Evolutionary conservation across 2,113 vertebrate species (phyloP).

Genomic region (Atrichornis clamosus): DNA sequence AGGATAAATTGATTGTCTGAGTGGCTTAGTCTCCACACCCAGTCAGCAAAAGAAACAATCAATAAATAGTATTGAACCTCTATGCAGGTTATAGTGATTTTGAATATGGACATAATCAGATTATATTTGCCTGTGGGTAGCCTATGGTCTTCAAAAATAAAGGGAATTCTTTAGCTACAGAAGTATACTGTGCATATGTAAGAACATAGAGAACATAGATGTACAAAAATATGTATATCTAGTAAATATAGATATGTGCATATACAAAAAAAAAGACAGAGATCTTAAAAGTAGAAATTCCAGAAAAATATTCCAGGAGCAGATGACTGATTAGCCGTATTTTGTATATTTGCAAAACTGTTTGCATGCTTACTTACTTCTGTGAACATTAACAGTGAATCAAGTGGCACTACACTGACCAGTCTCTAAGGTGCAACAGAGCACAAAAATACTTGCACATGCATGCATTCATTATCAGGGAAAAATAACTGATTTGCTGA

Average conservation of each 20-base stretch:
- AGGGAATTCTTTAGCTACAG: background rate
- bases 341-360: background rate
- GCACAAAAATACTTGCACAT: background rate
- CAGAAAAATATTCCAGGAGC: background rate
- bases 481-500: background rate
- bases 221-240: background rate
- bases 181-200: background rate
- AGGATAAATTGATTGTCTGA: background rate
- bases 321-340: background rate
- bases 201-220: background rate
- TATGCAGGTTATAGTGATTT: background rate
- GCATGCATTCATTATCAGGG: background rate
- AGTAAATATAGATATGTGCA: background rate
- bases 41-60: background rate
- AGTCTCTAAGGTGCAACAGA: background rate
- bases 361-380: background rate
- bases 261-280: background rate
- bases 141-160: background rate
- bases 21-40: background rate
- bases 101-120: background rate
- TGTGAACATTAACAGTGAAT: background rate
- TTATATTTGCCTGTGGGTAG: background rate
- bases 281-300: background rate
- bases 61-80: background rate
- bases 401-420: background rate